phyloP scores from a whole-genome alignment of 2,888 invertebrate species.

The Conops quadrifasciatus region DNA sequence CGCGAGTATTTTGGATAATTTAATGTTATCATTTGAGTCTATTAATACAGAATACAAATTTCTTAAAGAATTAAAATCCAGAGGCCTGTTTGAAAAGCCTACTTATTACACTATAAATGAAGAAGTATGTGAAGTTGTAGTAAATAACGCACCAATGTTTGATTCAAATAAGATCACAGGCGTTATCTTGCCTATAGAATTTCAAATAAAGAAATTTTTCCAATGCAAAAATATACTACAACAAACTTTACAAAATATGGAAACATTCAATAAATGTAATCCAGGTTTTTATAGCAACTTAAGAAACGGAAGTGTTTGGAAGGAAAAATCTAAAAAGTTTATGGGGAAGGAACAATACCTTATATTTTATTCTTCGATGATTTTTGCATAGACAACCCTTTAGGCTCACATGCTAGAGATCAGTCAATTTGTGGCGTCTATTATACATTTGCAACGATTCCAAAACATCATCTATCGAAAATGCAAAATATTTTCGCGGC shows the following conservation, averaged over 20 bases:
- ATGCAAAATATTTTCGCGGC: constrained; percentile 39
- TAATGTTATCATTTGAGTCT: constrained; percentile 9
- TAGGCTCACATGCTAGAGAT: constrained; percentile 37
- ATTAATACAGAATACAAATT: constrained; percentile 37
- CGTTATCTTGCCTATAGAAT: constrained; percentile 39
- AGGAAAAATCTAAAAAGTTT: constrained; percentile 33
- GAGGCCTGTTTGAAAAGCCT: constrained; percentile 37
- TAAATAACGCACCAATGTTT: constrained; percentile 35
- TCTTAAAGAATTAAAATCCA: constrained; percentile 36
- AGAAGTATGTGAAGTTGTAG: constrained; percentile 36
- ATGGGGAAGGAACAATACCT: constrained; percentile 37
- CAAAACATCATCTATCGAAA: constrained; percentile 38
- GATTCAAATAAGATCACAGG: constrained; percentile 38
- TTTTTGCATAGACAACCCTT: constrained; percentile 40
- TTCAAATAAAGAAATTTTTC: constrained; percentile 36
- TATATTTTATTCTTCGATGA: constrained; percentile 41
- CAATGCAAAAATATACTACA: constrained; percentile 16
- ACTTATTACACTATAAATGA: constrained; percentile 37
- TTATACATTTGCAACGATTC: constrained; percentile 42
- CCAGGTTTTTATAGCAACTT: constrained; percentile 8
- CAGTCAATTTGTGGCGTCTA: constrained; percentile 40
- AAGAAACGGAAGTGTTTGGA: constrained; percentile 34
- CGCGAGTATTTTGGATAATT: constrained; percentile 2
- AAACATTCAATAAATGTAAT: constrained; percentile 16
- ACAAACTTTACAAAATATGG: constrained; percentile 21